Evolutionary conservation across 2,797 vertebrate species (phyloP).

Genomic region (Schizothorax lantsangensis): DNA sequence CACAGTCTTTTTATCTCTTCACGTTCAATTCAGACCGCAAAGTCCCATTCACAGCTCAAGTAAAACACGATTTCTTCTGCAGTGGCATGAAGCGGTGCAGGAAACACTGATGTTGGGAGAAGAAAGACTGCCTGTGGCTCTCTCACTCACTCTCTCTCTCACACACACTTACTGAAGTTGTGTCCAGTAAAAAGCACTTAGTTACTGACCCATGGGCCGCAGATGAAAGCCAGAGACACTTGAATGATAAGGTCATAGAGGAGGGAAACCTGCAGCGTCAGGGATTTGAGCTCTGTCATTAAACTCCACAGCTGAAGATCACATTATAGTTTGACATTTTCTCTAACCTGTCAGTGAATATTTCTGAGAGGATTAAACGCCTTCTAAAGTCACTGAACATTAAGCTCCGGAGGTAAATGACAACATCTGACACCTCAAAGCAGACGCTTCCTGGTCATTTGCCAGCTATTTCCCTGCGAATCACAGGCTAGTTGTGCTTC

Average conservation of each 20-base stretch:
- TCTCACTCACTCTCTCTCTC: not conserved
- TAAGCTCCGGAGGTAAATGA: constrained; percentile 11
- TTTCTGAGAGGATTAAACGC: constrained; percentile 24
- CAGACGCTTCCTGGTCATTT: constrained; percentile 1
- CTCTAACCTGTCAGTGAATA: constrained; percentile 24
- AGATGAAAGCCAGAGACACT: constrained; percentile 57
- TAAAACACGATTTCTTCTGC: constrained; percentile 6
- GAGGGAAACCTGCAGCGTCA: constrained; percentile 46
- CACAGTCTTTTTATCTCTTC: not conserved
- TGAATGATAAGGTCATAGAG: constrained; percentile 48
- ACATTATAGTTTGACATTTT: constrained; percentile 42
- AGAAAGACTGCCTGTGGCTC: constrained; percentile 16
- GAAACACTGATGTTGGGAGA: constrained; percentile 30
- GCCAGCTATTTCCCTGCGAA: constrained; percentile 1
- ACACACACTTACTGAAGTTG: constrained; percentile 61
- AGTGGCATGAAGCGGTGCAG: not conserved
- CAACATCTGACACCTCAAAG: constrained; percentile 33
- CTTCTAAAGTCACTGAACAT: constrained; percentile 31
- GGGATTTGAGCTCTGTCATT: constrained; percentile 23
- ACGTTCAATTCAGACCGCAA: constrained; percentile 16
- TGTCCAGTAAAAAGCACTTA: constrained; percentile 65
- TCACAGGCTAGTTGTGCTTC: not conserved
- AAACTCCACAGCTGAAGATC: constrained; percentile 31
- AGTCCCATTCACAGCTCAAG: constrained; percentile 21
- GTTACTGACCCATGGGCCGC: constrained; percentile 64